Conservation (phyloP, 2,113 vertebrate genomes). For the Clarias gariepinus region DNA sequence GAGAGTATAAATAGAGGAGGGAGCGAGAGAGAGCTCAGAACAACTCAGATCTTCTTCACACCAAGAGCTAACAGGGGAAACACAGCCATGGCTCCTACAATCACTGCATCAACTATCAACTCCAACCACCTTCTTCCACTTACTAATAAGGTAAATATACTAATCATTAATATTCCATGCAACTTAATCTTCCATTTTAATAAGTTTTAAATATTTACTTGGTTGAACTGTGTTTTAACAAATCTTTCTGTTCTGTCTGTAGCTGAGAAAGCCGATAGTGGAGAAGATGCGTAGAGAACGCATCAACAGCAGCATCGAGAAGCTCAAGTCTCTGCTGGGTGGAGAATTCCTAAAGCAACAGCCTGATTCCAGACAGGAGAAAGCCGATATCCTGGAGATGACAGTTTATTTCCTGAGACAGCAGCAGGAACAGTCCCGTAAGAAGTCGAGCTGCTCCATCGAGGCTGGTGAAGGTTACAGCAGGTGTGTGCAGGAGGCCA, state of each 20-base stretch:
- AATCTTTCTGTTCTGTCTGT: slow-evolving; percentile 43
- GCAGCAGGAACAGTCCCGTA: slow-evolving; percentile 26
- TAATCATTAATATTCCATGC: no score
- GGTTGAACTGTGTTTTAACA: no score
- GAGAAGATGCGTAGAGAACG: slow-evolving; percentile 44
- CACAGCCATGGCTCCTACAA: slow-evolving; percentile 69
- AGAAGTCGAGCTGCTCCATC: slow-evolving; percentile 55
- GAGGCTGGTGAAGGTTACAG: slow-evolving; percentile 49
- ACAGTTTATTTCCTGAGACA: slow-evolving; percentile 46
- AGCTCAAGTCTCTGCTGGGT: slow-evolving; percentile 56
- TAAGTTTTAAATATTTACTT: neutral
- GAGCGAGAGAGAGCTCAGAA: slow-evolving; percentile 59
- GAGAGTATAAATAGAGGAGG: slow-evolving; percentile 55
- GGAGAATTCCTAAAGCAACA: slow-evolving; percentile 71
- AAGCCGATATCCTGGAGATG: slow-evolving; percentile 58
- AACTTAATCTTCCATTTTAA: neutral
- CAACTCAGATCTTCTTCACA: slow-evolving; percentile 63
- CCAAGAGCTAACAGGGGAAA: slow-evolving; percentile 46
- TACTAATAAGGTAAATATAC: slow-evolving; percentile 70
- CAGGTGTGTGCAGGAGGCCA: slow-evolving; percentile 53
- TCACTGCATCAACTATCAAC: slow-evolving; percentile 58
- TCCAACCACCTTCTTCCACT: slow-evolving; percentile 65
- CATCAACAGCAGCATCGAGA: slow-evolving; percentile 62
- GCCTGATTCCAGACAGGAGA: slow-evolving; percentile 65
- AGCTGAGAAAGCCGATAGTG: slow-evolving; percentile 77